phyloP scores from a whole-genome alignment of 2,888 invertebrate species.

The Phalangium opilio region DNA sequence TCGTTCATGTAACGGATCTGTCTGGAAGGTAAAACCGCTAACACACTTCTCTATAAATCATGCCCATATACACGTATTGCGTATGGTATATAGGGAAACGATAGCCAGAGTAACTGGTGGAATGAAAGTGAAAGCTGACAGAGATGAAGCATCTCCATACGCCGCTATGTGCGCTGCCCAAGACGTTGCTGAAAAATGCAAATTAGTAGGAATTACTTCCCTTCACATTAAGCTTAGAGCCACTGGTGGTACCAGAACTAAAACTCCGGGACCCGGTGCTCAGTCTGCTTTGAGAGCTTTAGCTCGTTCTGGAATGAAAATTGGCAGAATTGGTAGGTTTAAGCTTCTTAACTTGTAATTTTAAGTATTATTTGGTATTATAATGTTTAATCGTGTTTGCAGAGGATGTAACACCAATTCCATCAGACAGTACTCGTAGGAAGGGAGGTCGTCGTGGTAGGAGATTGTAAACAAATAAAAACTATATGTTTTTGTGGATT shows the following conservation, averaged over 20 bases:
- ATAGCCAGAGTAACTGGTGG: slow-evolving; percentile 76
- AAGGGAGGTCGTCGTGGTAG: slow-evolving; percentile 99
- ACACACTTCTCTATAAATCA: not conserved
- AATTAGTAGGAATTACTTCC: slow-evolving; percentile 89
- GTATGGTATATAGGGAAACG: slow-evolving; percentile 35
- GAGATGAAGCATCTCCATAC: slow-evolving; percentile 99
- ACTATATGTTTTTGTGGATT: too few relatives aligned
- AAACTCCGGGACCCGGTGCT: slow-evolving; percentile 97
- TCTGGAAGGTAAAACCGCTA: slow-evolving; percentile 64
- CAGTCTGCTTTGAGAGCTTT: slow-evolving; percentile 89
- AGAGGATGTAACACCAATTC: slow-evolving; percentile 96
- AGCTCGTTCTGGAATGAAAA: slow-evolving; percentile 98
- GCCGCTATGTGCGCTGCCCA: slow-evolving; percentile 99
- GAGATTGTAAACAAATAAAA: slow-evolving; percentile 57
- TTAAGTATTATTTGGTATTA: too few relatives aligned
- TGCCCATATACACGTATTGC: not conserved
- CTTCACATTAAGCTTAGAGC: slow-evolving; percentile 96
- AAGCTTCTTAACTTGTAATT: too few relatives aligned
- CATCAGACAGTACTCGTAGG: slow-evolving; percentile 96
- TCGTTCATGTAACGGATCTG: slow-evolving; percentile 98
- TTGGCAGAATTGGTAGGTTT: slow-evolving; percentile 71
- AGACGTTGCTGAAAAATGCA: slow-evolving; percentile 99
- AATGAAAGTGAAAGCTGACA: slow-evolving; percentile 99
- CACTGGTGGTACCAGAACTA: slow-evolving; percentile 93
- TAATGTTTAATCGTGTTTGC: slow-evolving; percentile 20